A percentile compares a stretch with the other conserved stretches of the same genome.
Conservation (phyloP, 2,888 invertebrate genomes). For the Mactromeris polynyma region DNA sequence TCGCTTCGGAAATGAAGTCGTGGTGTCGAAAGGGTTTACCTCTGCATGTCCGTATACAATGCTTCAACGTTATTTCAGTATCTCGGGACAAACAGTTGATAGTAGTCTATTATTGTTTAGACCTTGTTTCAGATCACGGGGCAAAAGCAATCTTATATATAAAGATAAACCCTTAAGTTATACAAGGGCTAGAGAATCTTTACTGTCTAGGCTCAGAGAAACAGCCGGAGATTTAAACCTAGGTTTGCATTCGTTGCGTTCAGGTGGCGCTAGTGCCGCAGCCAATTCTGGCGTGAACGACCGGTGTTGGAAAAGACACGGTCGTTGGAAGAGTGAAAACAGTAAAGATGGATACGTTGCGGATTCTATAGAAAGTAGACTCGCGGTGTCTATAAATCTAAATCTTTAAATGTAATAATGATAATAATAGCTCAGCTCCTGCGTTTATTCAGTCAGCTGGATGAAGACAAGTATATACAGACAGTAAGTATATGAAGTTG, state of each 20-base stretch:
- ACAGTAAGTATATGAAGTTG: no score
- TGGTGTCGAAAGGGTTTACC: constrained; percentile 50
- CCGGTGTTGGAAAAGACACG: constrained; percentile 44
- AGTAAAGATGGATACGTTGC: constrained; percentile 64
- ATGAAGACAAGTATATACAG: no score
- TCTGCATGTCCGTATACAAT: constrained; percentile 54
- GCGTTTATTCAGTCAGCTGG: no score
- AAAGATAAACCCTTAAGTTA: constrained; percentile 44
- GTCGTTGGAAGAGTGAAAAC: constrained; percentile 45
- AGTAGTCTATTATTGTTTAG: constrained; percentile 22
- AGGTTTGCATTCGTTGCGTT: constrained; percentile 40
- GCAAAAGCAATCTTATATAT: neutral
- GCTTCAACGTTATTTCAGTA: constrained; percentile 43
- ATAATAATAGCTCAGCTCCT: no score
- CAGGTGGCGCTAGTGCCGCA: constrained; percentile 32
- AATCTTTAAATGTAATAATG: no score
- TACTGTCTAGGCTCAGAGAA: constrained; percentile 1
- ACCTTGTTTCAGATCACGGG: constrained; percentile 30
- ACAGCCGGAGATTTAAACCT: constrained; percentile 31
- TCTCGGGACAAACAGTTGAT: neutral
- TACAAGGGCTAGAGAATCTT: constrained; percentile 30
- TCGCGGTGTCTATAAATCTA: no score
- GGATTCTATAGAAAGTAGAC: no score
- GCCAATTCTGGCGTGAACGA: constrained; percentile 49
- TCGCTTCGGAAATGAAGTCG: constrained; percentile 25